Conservation (phyloP, 2,888 invertebrate species). For the Candidula unifasciata region DNA sequence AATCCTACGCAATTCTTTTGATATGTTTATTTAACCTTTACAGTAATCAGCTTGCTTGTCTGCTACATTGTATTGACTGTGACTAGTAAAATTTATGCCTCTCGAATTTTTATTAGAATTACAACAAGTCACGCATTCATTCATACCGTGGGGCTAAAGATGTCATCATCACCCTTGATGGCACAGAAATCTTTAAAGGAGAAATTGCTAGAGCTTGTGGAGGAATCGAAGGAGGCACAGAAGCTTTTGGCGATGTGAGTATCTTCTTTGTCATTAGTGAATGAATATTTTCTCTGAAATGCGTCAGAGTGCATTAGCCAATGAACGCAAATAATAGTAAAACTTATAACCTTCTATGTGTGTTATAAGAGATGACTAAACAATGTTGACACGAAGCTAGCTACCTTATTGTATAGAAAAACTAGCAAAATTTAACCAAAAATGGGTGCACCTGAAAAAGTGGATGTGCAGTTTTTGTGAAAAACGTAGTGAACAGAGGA, state of each 20-base stretch:
- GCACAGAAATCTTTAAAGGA: conserved; percentile 85
- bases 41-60: not conserved
- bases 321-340: too few relatives aligned
- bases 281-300: not conserved
- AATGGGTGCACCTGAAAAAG: too few relatives aligned
- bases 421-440: too few relatives aligned
- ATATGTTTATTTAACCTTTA: too few relatives aligned
- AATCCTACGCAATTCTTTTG: too few relatives aligned
- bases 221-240: conserved; percentile 84
- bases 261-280: not conserved
- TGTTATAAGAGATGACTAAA: too few relatives aligned
- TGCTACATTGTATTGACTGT: not conserved
- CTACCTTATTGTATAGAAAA: too few relatives aligned
- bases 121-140: conserved; percentile 91
- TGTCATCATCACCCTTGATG: conserved; percentile 85
- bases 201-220: conserved; percentile 89
- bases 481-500: too few relatives aligned
- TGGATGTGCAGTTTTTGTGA: too few relatives aligned
- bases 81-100: not conserved
- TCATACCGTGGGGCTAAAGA: conserved; percentile 87
- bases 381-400: too few relatives aligned
- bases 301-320: too few relatives aligned
- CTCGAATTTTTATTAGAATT: conserved; percentile 82
- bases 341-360: too few relatives aligned
- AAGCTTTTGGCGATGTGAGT: conserved; percentile 81